Base-by-base conservation (phyloP, 1,140 invertebrate species). In the Nephotettix cincticeps region DNA sequence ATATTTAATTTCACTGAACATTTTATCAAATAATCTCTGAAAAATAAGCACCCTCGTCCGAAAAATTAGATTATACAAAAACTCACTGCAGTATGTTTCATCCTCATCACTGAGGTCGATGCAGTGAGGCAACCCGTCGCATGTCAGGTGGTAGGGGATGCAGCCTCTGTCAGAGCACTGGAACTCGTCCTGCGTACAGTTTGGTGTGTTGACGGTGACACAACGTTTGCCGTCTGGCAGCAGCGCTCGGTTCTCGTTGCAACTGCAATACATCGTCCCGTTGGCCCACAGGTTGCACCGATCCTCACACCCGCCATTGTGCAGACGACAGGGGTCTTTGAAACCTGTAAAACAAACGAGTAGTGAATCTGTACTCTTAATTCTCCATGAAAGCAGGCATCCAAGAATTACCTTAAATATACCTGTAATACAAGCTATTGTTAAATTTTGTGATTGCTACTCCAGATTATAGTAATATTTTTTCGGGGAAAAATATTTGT, bases 241-340 rank as follows among this genome's bases (percentile, higher is more conserved):
- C 19, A 85, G 72, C 4, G 73, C 75, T 25, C 86, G 77, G 30
- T 85, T 88, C 1, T 82, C 77, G 1, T 79, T 81, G 80, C 92
- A 94, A 6, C 83, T 78, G 79, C 92, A 94, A 25, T 80, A 75
- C 1, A 87, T 85, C 66, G 81, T 78, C 0, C 88, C 90, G 56
- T 78, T 79, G 27, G 85, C 83, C 71, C 84, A 82, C 40, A 89
- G 74, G 4, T 76, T 78, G 78, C 93, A 94, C 23, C 85, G 80
- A 78, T 93, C 91, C 74, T 89, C 86, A 82, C 92, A 94, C 0
- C 89, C 90, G 19, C 91, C 91, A 80, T 93, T 93, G 13, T 88
- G 74, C 1, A 85, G 79, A 17, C 83, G 80, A 78, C 93, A 95
- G 13, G 88, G 88, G 79, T 93, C 91, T 1, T 84, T 75, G 23